A percentile compares a stretch with the other conserved stretches of the same genome.
These are phyloP conservation scores for Atrichornis clamosus DNA, from an alignment of 2,113 vertebrate genomes.

Conservation along the genomic window DNA sequence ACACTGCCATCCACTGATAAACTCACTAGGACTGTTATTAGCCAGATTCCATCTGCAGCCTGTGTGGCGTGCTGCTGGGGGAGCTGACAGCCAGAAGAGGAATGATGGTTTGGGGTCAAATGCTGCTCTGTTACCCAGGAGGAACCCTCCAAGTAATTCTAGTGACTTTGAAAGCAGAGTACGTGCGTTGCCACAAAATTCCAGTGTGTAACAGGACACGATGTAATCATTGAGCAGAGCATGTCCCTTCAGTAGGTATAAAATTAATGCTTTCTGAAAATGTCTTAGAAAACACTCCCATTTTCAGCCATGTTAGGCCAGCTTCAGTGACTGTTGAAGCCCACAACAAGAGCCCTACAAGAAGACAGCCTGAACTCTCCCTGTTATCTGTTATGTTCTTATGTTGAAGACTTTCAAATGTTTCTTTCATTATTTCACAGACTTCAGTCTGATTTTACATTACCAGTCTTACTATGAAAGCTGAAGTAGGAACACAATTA, in stretches of 20 bases:
- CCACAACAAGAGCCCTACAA: background rate
- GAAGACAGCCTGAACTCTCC: background rate
- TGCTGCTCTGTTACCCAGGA: background rate
- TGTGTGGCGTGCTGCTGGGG: background rate
- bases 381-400: background rate
- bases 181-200: background rate
- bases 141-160: background rate
- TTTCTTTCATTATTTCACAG: background rate
- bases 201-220: background rate
- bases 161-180: background rate
- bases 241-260: background rate
- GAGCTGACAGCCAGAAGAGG: constrained; percentile 13
- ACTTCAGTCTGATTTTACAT: background rate
- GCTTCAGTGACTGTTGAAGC: background rate
- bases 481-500: background rate
- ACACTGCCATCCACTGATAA: constrained; percentile 41
- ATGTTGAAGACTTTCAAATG: background rate
- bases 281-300: background rate
- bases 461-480: background rate
- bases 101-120: constrained; percentile 3
- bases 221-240: background rate
- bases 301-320: background rate
- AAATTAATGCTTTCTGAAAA: background rate
- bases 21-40: background rate
- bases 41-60: background rate